These are phyloP conservation scores for Syngnathus rostellatus DNA, from an alignment of 2,797 vertebrate species.

Conservation along the genomic window DNA sequence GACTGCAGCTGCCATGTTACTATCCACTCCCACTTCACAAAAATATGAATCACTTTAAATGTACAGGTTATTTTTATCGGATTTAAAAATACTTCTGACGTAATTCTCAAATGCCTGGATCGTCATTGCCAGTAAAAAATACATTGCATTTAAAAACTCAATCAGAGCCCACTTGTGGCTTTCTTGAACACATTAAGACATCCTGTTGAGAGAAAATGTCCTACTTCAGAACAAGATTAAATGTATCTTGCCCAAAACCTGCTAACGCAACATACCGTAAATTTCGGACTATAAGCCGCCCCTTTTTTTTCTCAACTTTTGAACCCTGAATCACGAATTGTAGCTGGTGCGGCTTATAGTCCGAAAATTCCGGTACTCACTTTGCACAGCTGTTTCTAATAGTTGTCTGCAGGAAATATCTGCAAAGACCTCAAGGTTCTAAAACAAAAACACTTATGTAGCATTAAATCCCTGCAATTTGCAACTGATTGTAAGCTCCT, in stretches of 20 bases:
- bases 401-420: not conserved
- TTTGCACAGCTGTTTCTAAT: not conserved
- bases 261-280: too few relatives aligned
- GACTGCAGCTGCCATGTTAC: not conserved
- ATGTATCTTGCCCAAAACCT: too few relatives aligned
- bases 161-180: conserved; percentile 2
- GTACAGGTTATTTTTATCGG: not conserved
- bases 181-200: conserved; percentile 28
- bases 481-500: conserved; percentile 16
- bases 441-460: not conserved
- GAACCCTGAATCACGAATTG: too few relatives aligned
- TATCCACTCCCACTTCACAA: not conserved
- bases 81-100: not conserved
- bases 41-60: too few relatives aligned
- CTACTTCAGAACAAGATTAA: too few relatives aligned
- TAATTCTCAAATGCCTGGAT: not conserved
- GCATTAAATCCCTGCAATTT: not conserved
- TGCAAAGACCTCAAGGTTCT: not conserved
- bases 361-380: too few relatives aligned
- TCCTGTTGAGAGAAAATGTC: conserved; percentile 48
- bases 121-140: too few relatives aligned
- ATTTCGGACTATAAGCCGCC: too few relatives aligned
- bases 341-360: too few relatives aligned
- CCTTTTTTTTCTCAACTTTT: too few relatives aligned
- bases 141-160: too few relatives aligned